phyloP scores from a whole-genome alignment of 2,797 vertebrate species.

The Anisognathus igniventris region DNA sequence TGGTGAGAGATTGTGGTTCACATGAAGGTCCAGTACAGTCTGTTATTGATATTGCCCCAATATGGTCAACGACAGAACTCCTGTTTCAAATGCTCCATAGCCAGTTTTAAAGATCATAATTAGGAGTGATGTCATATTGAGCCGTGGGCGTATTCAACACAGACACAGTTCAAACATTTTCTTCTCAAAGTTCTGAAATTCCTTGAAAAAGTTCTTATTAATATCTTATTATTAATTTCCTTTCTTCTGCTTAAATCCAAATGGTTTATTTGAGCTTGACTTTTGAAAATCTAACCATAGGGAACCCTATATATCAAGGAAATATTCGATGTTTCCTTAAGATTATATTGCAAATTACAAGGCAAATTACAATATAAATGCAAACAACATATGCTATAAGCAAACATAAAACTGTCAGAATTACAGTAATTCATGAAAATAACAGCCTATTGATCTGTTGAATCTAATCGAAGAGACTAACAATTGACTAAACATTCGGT shows the following conservation, averaged over 20 bases:
- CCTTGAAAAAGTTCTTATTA: neutral
- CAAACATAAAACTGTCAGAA: conserved; percentile 17
- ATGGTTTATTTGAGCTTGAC: neutral
- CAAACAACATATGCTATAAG: conserved; percentile 4
- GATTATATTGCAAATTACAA: neutral
- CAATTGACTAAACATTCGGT: conserved; percentile 24
- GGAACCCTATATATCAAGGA: neutral
- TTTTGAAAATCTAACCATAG: neutral
- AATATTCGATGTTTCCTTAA: neutral
- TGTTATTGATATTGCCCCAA: fast-evolving
- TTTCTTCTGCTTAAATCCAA: neutral
- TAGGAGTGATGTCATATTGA: neutral
- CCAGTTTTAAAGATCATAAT: neutral
- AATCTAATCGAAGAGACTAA: conserved; percentile 24
- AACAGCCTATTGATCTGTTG: conserved; percentile 28
- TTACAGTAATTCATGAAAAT: conserved; percentile 44
- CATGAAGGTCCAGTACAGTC: fast-evolving
- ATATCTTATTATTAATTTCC: neutral
- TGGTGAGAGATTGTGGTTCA: neutral
- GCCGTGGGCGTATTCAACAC: neutral
- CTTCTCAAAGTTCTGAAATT: neutral
- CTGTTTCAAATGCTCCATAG: neutral
- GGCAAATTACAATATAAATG: conserved; percentile 45
- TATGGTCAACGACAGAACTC: neutral
- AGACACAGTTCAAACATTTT: neutral